Conservation (phyloP, 2,888 invertebrate genomes). For the Dryomyza anilis region DNA sequence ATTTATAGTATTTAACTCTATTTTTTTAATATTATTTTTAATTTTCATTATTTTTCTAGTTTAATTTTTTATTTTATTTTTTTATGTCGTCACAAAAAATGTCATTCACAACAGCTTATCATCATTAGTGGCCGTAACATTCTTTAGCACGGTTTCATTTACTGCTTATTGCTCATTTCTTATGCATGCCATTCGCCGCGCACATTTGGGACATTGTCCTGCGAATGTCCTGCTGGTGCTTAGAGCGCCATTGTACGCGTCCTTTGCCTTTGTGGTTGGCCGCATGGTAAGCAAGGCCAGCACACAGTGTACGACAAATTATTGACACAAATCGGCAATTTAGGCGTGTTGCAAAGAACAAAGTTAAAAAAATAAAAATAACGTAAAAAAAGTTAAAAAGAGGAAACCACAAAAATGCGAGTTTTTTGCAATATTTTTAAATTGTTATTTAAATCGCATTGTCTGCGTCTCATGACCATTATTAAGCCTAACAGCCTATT, state of each 20-base stretch:
- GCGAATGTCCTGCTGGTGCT: slow-evolving; percentile 11
- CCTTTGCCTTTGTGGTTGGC: background rate
- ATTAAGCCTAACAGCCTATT: too few species aligned
- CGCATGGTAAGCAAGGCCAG: background rate
- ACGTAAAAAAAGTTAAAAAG: background rate
- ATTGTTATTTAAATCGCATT: slow-evolving; percentile 19
- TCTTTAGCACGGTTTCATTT: too few species aligned
- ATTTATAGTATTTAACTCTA: too few species aligned
- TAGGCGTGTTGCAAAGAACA: slow-evolving; percentile 9
- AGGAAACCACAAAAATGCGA: background rate
- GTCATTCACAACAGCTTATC: too few species aligned
- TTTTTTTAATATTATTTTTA: too few species aligned
- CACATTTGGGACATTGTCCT: slow-evolving; percentile 12
- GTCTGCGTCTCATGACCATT: too few species aligned
- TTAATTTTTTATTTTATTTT: too few species aligned
- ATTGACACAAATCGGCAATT: slow-evolving; percentile 31
- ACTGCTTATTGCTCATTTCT: slow-evolving; percentile 7
- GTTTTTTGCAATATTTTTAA: too few species aligned
- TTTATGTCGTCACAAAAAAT: too few species aligned
- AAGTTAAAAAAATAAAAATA: background rate
- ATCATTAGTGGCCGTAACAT: background rate
- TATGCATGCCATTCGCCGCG: slow-evolving; percentile 4
- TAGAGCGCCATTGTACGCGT: background rate
- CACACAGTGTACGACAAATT: slow-evolving; percentile 19
- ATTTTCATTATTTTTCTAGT: too few species aligned